Percentiles rank a stretch among this genome's conserved stretches.
These are phyloP conservation scores for Drosophila teissieri DNA, from an alignment of 1,140 invertebrate genomes.

Conservation along the genomic window DNA sequence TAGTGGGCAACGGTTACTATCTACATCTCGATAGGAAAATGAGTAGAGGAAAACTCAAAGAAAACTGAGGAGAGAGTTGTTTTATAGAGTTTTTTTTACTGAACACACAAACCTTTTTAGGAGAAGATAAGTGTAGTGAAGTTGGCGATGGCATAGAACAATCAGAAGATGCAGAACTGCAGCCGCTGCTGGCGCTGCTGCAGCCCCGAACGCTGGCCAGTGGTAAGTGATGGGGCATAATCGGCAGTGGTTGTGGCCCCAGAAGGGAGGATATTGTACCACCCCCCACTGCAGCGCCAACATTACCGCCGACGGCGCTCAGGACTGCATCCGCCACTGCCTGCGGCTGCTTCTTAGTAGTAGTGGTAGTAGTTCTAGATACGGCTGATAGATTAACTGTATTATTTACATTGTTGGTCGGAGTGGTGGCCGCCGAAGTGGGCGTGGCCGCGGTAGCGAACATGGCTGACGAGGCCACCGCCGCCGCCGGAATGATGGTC, in stretches of 20 bases:
- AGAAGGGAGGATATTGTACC: conserved; percentile 39
- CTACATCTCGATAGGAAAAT: conserved; percentile 46
- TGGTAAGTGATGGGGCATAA: conserved; percentile 33
- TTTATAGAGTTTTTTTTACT: conserved; percentile 60
- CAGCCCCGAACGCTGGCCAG: conserved; percentile 40
- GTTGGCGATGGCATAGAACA: conserved; percentile 85
- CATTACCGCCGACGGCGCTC: conserved; percentile 9
- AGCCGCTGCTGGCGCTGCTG: conserved; percentile 79
- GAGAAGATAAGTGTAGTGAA: conserved; percentile 85
- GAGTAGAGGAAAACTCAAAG: conserved; percentile 45
- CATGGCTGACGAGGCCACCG: conserved; percentile 70
- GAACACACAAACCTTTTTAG: conserved; percentile 85
- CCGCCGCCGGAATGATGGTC: conserved; percentile 74
- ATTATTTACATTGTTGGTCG: conserved; percentile 82
- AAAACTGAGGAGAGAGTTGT: conserved; percentile 49
- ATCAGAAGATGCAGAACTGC: conserved; percentile 85
- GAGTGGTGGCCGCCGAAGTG: conserved; percentile 76
- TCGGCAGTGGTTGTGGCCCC: conserved; percentile 24
- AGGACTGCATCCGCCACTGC: conserved; percentile 50
- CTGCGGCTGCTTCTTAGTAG: conserved; percentile 75
- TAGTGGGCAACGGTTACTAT: conserved; percentile 24
- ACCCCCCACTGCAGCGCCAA: background rate
- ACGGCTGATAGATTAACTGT: conserved; percentile 84
- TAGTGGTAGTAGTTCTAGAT: conserved; percentile 82
- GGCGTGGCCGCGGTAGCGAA: conserved; percentile 68